Evolutionary conservation across 2,113 vertebrate species (phyloP).

Genomic region (Limanda limanda): DNA sequence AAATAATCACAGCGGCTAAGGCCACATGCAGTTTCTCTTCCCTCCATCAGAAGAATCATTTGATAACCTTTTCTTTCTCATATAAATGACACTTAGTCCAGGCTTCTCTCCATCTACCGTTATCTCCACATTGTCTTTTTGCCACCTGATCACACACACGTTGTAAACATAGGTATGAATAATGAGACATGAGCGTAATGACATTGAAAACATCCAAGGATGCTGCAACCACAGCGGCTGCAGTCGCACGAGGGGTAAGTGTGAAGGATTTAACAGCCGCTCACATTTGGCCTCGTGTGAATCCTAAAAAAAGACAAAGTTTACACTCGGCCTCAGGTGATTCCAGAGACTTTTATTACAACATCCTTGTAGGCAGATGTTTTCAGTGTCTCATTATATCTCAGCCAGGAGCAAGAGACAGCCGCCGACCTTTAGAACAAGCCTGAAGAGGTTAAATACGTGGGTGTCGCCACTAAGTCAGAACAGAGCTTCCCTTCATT

Average conservation of each 20-base stretch:
- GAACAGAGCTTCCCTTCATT: too few species aligned
- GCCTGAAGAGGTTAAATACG: too few species aligned
- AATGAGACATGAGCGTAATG: constrained; percentile 1
- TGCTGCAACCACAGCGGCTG: not conserved
- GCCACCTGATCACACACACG: not conserved
- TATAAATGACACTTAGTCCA: not conserved
- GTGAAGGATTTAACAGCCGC: not conserved
- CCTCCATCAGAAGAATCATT: constrained; percentile 15
- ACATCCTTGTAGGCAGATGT: too few species aligned
- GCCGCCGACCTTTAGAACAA: too few species aligned
- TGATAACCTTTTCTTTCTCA: constrained; percentile 14
- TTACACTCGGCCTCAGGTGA: too few species aligned
- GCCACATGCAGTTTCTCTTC: not conserved
- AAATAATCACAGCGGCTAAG: constrained; percentile 29
- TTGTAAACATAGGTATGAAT: not conserved
- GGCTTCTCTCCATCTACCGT: not conserved
- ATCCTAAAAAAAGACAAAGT: too few species aligned
- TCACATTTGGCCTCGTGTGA: too few species aligned
- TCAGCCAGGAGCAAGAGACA: too few species aligned
- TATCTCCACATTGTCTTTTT: not conserved
- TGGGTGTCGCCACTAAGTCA: too few species aligned
- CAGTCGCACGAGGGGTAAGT: not conserved
- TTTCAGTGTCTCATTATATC: too few species aligned
- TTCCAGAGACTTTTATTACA: too few species aligned
- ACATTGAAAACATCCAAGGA: not conserved